These are phyloP conservation scores for Acinonyx jubatus DNA, from an alignment of 2,113 vertebrate genomes.

Conservation along the genomic window DNA sequence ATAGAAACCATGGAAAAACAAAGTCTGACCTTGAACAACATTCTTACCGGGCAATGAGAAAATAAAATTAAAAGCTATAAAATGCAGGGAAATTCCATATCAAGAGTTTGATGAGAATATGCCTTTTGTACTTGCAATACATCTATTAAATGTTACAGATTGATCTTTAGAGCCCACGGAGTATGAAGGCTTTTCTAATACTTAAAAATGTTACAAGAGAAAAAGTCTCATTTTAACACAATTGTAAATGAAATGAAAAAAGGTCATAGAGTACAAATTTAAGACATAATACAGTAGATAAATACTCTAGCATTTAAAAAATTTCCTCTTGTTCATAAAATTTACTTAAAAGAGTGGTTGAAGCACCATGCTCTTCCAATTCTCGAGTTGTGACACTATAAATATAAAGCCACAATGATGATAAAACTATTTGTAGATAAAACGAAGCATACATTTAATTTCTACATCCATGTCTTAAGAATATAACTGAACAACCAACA, in stretches of 20 bases:
- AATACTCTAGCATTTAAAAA: slow-evolving; percentile 4
- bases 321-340: slow-evolving; percentile 9
- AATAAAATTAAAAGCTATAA: slow-evolving; percentile 45
- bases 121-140: background rate
- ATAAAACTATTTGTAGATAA: background rate
- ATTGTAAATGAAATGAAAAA: slow-evolving; percentile 60
- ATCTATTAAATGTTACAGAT: slow-evolving; percentile 43
- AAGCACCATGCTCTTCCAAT: background rate
- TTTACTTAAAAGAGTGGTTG: background rate
- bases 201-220: slow-evolving; percentile 21
- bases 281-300: background rate
- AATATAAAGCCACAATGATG: background rate
- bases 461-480: background rate
- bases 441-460: background rate
- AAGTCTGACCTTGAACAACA: slow-evolving; percentile 38
- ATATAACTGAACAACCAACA: background rate
- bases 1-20: background rate
- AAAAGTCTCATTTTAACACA: slow-evolving; percentile 26
- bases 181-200: slow-evolving; percentile 36
- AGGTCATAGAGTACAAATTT: slow-evolving; percentile 41
- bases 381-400: background rate
- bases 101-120: slow-evolving; percentile 25
- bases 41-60: slow-evolving; percentile 38
- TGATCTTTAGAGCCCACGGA: slow-evolving; percentile 32
- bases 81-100: slow-evolving; percentile 3